Evolutionary conservation across 2,888 invertebrate genomes (phyloP).

Genomic region (Agonopterix subpropinquella): DNA sequence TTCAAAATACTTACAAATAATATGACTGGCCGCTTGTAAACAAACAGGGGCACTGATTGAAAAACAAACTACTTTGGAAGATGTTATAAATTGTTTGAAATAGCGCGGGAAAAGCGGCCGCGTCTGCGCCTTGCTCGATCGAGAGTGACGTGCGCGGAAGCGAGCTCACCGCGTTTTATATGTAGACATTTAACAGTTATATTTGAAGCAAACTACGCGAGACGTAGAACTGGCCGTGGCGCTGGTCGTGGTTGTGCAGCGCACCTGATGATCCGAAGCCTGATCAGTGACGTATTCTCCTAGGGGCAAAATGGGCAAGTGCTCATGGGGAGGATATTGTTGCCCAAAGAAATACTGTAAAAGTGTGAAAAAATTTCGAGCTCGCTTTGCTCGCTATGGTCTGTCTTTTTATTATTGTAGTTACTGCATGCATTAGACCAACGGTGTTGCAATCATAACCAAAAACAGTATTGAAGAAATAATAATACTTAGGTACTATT

Average conservation of each 20-base stretch:
- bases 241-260: not conserved
- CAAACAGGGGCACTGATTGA: conserved; percentile 34
- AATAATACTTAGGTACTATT: no score
- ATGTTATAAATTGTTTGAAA: conserved; percentile 31
- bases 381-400: no score
- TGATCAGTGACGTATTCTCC: no score
- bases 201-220: conserved; percentile 46
- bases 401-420: no score
- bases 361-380: no score
- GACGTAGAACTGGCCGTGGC: conserved; percentile 29
- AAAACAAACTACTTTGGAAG: conserved; percentile 29
- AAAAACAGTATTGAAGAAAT: no score
- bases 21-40: conserved; percentile 34
- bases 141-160: conserved; percentile 70
- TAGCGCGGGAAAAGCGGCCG: conserved; percentile 48
- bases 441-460: no score
- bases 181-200: conserved; percentile 69
- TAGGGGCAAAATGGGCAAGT: no score
- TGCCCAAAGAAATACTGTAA: no score
- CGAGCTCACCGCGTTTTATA: conserved; percentile 53
- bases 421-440: no score
- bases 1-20: conserved; percentile 38
- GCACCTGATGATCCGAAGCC: no score
- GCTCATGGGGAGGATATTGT: no score
- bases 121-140: conserved; percentile 45